Conservation (phyloP, 1,140 invertebrate species). For the Colletes gigas region DNA sequence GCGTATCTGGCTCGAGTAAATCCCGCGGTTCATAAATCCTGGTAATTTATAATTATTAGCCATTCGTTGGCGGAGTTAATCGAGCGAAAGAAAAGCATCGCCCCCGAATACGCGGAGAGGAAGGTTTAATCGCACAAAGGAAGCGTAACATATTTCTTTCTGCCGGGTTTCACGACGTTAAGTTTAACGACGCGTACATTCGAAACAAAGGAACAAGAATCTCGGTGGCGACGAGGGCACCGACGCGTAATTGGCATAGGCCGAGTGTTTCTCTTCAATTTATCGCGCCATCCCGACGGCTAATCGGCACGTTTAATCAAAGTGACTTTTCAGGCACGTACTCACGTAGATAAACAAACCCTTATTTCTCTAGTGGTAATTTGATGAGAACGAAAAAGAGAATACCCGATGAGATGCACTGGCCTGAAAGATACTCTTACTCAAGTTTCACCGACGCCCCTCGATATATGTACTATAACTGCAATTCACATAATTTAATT, state of each 20-base stretch:
- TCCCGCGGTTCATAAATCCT: conserved; percentile 29
- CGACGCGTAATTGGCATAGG: conserved; percentile 40
- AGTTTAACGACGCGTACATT: conserved; percentile 28
- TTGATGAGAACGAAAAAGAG: conserved; percentile 23
- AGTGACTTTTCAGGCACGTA: conserved; percentile 44
- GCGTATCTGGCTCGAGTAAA: conserved; percentile 9
- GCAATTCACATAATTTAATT: not conserved
- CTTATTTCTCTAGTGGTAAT: conserved; percentile 40
- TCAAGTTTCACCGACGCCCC: not conserved
- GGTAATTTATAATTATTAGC: conserved; percentile 53
- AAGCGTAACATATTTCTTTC: conserved; percentile 34
- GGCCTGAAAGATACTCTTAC: not conserved
- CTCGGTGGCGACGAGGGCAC: not conserved
- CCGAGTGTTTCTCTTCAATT: conserved; percentile 35
- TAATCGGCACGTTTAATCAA: conserved; percentile 53
- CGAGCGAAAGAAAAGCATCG: conserved; percentile 35
- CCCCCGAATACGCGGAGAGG: conserved; percentile 4
- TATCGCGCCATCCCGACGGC: conserved; percentile 16
- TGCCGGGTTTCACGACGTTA: not conserved
- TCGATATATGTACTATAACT: not conserved
- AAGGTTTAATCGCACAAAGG: conserved; percentile 32
- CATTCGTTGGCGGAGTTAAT: conserved; percentile 24
- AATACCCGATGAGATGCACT: not conserved
- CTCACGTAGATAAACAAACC: conserved; percentile 52
- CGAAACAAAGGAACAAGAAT: conserved; percentile 10